Evolutionary conservation across 2,888 invertebrate genomes (phyloP), one percentile per base, ranked within the genome.

Genomic region (Dendrolimus houi): DNA sequence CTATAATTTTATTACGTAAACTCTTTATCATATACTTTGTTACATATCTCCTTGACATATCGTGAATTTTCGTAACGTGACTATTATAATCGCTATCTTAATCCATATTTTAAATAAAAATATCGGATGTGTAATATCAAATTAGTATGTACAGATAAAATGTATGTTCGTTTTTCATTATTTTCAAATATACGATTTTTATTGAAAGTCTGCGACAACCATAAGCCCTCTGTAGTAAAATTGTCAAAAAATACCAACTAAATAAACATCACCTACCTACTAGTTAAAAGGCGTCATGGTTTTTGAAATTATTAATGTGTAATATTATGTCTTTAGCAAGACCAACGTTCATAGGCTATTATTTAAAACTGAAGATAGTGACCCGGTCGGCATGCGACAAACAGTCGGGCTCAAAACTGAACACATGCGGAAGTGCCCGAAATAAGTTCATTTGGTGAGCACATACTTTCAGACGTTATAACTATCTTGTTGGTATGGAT

Each of bases 351-450:
- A 13, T 53, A 53, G 47, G 54, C 54, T 61, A 58, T 63, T 62
- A 68, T 62, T 67, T 60, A 62, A 60, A 62, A 60, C 62, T 66
- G 64, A 58, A 63, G 57, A 60, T 65, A 61, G 68, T 69, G 74
- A 77, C 77, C 72, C 72, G 70, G 71, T 64, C 65, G 80, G 82
- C 81, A 85, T 85, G 80, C 79, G 72, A 75, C 74, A 72, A 71
- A 61, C 71, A 76, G 71, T 74, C 76, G 79, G 79, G 75, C 75
- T 77, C 78, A 69, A 81, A 80, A 77, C 73, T 74, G 74, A 75
- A 71, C 71, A 78, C 77, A 85, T 79, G 83, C 87, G 87, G 87
- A 88, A 87, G 85, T 86, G 78, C 77, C 81, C 77, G 79, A 88
- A 89, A 89, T 88, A 88, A 85, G 79, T 83, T 76, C 73, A 77